Base-by-base conservation (phyloP, 1,140 invertebrate species). In the Vanessa tameamea region DNA sequence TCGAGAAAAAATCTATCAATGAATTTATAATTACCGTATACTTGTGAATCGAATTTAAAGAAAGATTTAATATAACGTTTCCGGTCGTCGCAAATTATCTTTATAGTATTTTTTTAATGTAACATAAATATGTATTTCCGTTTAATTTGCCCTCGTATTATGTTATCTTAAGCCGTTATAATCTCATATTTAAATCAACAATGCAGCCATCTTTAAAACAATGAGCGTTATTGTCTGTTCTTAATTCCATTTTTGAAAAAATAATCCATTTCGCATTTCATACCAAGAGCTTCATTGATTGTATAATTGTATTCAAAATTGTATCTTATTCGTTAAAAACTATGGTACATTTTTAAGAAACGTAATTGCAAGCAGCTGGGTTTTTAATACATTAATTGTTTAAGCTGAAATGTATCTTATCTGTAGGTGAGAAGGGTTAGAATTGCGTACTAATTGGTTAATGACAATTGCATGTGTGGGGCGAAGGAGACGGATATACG, bases 161-260 rank as follows among this genome's bases (percentile, higher is more conserved):
- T 61, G 31, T 31, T 61, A 61, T 61, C 26, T n/a, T 37, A 61
- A 12, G n/a, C 31, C 57, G 53, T 57, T 57, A 57, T 89, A 89
- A 88, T 87, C 81, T 87, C 82, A 85, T 91, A 90, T 90, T 89
- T 85, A 82, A 87, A 72, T 84, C 77, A 80, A 82, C 82, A 77
- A 80, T 79, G 73, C 86, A 82, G 89, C 88, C 89, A 91, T 91
- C 86, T 92, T 91, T 89, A 85, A 89, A 89, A 91, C 90, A 92
- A 92, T 91, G 87, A 88, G 80, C 87, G 86, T 90, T 92, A 91
- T 92, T 91, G 89, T 92, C 88, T 89, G 85, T 91, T 86, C 86
- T 92, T 90, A 91, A 92, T 91, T 90, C 88, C 89, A 91, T 91
- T 92, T 92, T 92, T 90, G 84, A 91, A 91, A 92, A 92, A 92